Evolutionary conservation across 2,888 invertebrate genomes (phyloP).

Genomic region (Celastrina argiolus): DNA sequence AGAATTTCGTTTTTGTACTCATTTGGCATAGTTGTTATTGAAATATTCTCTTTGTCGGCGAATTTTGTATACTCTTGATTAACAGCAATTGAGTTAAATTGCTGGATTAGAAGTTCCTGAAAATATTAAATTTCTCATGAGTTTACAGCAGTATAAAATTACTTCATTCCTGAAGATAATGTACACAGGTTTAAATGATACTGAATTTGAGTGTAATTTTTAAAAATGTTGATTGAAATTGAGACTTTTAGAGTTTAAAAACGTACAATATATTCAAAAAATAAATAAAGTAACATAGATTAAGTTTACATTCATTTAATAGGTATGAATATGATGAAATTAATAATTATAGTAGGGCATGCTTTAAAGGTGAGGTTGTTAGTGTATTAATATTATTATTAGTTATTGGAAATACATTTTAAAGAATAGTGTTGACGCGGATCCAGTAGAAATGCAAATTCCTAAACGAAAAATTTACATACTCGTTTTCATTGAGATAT

Average conservation of each 20-base stretch:
- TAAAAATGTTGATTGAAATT: background rate
- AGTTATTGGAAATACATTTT: background rate
- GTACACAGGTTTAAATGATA: background rate
- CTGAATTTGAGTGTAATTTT: background rate
- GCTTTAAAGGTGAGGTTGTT: constrained; percentile 5
- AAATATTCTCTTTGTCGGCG: constrained; percentile 46
- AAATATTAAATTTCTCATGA: constrained; percentile 36
- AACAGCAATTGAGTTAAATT: constrained; percentile 66
- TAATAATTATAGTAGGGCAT: background rate
- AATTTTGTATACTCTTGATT: constrained; percentile 64
- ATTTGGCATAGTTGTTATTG: constrained; percentile 51
- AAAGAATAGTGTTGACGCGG: background rate
- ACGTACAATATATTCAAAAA: background rate
- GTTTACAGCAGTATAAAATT: background rate
- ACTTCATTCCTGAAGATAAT: background rate
- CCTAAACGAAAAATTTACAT: background rate
- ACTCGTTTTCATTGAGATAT: background rate
- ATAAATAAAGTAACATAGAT: background rate
- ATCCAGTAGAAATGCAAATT: background rate
- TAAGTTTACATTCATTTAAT: background rate
- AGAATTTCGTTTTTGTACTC: constrained; percentile 54
- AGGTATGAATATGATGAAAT: background rate
- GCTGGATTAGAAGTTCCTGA: constrained; percentile 72
- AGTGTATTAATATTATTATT: background rate
- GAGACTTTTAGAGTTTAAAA: background rate